A percentile compares a stretch with the other conserved stretches of the same genome.
phyloP scores from a whole-genome alignment of 2,797 vertebrate species.

The Hephaestus fuliginosus region DNA sequence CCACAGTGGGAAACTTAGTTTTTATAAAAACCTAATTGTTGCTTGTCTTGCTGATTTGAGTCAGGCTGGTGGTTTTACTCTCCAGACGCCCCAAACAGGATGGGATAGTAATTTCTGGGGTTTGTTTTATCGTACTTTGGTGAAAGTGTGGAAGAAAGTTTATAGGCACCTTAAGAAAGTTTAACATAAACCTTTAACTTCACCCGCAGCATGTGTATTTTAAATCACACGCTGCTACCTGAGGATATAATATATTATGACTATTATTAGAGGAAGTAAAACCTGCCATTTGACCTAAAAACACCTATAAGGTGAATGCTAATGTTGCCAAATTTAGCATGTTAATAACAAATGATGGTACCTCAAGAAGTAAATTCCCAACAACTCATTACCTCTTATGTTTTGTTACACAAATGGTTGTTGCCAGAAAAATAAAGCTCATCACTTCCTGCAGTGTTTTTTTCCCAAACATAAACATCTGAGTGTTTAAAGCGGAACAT shows the following conservation, averaged over 20 bases:
- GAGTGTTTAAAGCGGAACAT: neutral
- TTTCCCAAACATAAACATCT: neutral
- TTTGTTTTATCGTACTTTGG: constrained; percentile 1
- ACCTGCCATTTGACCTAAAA: neutral
- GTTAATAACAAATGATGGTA: neutral
- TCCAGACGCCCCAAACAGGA: constrained; percentile 3
- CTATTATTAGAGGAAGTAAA: neutral
- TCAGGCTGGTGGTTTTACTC: constrained; percentile 3
- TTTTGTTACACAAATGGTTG: neutral
- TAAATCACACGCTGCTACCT: neutral
- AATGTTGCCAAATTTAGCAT: neutral
- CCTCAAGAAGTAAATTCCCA: neutral
- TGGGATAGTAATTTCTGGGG: constrained; percentile 6
- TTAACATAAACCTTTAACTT: neutral
- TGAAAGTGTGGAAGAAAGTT: constrained; percentile 1
- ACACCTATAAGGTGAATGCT: neutral
- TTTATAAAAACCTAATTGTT: constrained; percentile 53
- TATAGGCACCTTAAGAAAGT: neutral
- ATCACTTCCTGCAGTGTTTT: neutral
- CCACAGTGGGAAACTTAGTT: constrained; percentile 54
- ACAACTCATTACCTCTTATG: neutral
- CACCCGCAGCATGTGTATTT: neutral
- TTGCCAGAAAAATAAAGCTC: neutral
- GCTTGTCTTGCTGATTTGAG: constrained; percentile 20
- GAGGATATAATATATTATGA: neutral